These are phyloP conservation scores for Strix occidentalis DNA, from an alignment of 2,797 vertebrate species.

Conservation along the genomic window DNA sequence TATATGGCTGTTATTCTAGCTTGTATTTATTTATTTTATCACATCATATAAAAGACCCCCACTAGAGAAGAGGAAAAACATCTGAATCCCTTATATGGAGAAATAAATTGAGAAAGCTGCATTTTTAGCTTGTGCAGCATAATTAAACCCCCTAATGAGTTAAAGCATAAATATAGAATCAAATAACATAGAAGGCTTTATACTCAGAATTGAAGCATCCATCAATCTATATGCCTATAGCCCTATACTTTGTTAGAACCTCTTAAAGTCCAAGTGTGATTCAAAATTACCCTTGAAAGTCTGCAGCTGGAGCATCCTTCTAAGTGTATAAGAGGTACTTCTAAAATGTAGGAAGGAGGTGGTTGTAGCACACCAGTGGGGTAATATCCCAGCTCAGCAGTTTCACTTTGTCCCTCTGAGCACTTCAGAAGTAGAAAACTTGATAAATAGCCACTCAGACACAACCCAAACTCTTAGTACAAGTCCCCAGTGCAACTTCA, in stretches of 20 bases:
- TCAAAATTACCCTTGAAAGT: background rate
- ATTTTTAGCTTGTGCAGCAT: background rate
- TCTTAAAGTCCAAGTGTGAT: background rate
- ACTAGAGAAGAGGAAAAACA: background rate
- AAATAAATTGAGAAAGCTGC: background rate
- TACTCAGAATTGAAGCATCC: background rate
- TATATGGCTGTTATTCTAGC: background rate
- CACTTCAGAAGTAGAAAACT: background rate
- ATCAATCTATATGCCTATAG: background rate
- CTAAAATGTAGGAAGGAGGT: background rate
- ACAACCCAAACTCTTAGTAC: background rate
- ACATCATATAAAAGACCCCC: background rate
- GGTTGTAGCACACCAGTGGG: background rate
- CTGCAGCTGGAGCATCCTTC: background rate
- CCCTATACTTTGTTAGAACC: background rate
- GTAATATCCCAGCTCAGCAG: background rate
- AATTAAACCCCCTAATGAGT: slow-evolving; percentile 5
- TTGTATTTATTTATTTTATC: background rate
- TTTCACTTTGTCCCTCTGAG: background rate
- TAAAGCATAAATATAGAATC: background rate
- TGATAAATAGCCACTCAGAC: background rate
- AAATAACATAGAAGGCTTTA: background rate
- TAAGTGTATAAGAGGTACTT: background rate
- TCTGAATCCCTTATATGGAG: background rate
- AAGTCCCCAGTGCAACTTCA: background rate